These are phyloP conservation scores for Addax nasomaculatus DNA, from an alignment of 2,113 vertebrate species.

Conservation along the genomic window DNA sequence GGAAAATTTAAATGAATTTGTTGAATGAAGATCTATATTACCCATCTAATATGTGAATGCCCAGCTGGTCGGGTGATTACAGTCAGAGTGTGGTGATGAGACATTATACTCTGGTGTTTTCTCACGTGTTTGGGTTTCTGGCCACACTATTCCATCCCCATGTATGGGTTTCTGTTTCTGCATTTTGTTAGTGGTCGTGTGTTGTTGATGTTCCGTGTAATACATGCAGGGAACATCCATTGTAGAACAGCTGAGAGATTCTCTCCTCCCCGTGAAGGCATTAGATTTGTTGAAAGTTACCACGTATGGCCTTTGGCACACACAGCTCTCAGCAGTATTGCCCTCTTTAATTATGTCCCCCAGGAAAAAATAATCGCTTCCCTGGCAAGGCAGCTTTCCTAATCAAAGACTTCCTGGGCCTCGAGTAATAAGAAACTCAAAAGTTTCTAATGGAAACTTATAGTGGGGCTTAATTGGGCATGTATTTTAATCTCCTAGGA, in stretches of 20 bases:
- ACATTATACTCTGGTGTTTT: background rate
- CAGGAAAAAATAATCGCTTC: background rate
- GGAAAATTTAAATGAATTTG: conserved; percentile 26
- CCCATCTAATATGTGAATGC: background rate
- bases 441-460: background rate
- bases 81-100: background rate
- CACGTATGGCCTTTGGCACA: background rate
- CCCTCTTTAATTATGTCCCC: background rate
- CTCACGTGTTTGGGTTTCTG: background rate
- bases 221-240: background rate
- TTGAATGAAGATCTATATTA: background rate
- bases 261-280: background rate
- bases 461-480: background rate
- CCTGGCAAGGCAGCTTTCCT: background rate
- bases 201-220: background rate
- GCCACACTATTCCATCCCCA: background rate
- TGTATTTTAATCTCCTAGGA: background rate
- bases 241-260: background rate
- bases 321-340: background rate
- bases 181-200: background rate
- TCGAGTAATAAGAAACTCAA: conserved; percentile 19
- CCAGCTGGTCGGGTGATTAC: background rate
- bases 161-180: background rate
- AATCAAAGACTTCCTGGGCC: conserved; percentile 19
- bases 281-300: background rate